Evolutionary conservation across 2,888 invertebrate species (phyloP).

Genomic region (Epirrhoe alternata): DNA sequence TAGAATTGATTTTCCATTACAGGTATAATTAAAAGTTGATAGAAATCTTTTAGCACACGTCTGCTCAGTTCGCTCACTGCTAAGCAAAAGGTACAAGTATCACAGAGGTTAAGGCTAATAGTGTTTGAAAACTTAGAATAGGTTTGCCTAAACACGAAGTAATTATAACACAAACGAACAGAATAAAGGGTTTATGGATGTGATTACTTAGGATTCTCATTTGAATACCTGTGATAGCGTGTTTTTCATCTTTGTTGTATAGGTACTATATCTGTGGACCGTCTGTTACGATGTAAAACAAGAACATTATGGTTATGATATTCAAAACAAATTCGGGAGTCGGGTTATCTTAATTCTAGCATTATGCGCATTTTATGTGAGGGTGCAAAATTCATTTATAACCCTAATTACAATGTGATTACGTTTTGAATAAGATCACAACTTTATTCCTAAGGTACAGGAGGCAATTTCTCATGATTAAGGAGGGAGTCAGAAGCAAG

Average conservation of each 20-base stretch:
- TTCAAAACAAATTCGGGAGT: constrained; percentile 13
- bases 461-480: too few relatives aligned
- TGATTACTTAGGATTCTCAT: constrained; percentile 8
- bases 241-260: constrained; percentile 8
- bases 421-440: too few relatives aligned
- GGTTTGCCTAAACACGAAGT: too few relatives aligned
- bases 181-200: constrained; percentile 2
- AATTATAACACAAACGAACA: not conserved
- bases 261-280: constrained; percentile 3
- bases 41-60: too few relatives aligned
- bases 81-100: too few relatives aligned
- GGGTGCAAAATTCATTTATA: not conserved
- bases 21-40: too few relatives aligned
- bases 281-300: constrained; percentile 1
- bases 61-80: too few relatives aligned
- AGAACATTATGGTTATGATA: not conserved
- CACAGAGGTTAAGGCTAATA: too few relatives aligned
- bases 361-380: not conserved
- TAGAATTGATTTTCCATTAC: too few relatives aligned
- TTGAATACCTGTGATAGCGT: constrained; percentile 11
- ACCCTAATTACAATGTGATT: not conserved
- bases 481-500: too few relatives aligned
- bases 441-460: too few relatives aligned
- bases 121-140: too few relatives aligned
- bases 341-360: not conserved